phyloP scores from a whole-genome alignment of 1,140 invertebrate genomes.

The Listronotus oregonensis region DNA sequence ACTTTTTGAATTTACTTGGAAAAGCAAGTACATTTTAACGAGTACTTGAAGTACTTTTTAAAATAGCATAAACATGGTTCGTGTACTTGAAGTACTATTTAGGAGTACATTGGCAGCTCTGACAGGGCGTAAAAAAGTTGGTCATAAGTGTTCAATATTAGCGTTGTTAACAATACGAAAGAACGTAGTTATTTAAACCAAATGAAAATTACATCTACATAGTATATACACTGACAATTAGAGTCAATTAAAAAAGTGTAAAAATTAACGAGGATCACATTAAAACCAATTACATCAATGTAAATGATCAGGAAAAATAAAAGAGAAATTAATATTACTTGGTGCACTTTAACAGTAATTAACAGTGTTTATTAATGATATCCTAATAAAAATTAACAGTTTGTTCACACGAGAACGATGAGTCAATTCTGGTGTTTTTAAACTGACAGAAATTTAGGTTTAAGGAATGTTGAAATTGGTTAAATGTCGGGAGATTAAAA shows the following conservation, averaged over 20 bases:
- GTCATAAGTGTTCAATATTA: too few relatives aligned
- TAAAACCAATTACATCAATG: conserved; percentile 39
- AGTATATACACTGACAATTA: conserved; percentile 23
- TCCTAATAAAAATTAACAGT: conserved; percentile 33
- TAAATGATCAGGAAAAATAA: conserved; percentile 39
- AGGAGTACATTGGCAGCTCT: too few relatives aligned
- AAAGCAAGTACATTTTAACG: too few relatives aligned
- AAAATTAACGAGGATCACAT: conserved; percentile 36
- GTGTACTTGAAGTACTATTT: too few relatives aligned
- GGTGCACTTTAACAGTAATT: conserved; percentile 38
- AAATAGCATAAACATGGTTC: too few relatives aligned
- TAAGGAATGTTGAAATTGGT: too few relatives aligned
- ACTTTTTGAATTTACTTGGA: too few relatives aligned
- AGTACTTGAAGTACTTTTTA: too few relatives aligned
- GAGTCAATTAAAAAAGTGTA: conserved; percentile 34
- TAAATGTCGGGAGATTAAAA: too few relatives aligned
- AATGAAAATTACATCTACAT: neutral
- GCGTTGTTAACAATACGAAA: too few relatives aligned
- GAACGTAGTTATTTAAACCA: conserved; percentile 3
- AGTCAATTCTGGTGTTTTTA: conserved; percentile 1
- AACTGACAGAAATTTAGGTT: neutral
- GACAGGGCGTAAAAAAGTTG: too few relatives aligned
- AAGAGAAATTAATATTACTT: conserved; percentile 37
- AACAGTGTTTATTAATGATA: conserved; percentile 34
- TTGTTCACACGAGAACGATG: conserved; percentile 31